Evolutionary conservation across 2,797 vertebrate species (phyloP).

Genomic region (Sebastes umbrosus): DNA sequence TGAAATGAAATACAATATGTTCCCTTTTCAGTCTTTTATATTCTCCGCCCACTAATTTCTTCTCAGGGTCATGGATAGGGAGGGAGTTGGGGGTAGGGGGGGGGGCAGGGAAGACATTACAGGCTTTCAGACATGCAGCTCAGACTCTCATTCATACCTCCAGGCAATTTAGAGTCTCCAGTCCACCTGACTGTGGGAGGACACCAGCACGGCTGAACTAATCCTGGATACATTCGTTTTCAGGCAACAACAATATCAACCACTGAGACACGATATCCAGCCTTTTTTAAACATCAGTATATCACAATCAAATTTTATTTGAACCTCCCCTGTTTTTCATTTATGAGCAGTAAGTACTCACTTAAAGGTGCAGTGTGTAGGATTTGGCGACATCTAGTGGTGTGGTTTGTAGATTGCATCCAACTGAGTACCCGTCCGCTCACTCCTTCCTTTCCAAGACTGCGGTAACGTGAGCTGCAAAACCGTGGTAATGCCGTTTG

Average conservation of each 20-base stretch:
- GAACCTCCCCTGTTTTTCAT: neutral
- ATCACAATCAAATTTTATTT: neutral
- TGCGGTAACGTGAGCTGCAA: no score
- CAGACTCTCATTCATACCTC: constrained; percentile 40
- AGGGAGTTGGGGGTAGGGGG: neutral
- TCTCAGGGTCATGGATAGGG: constrained; percentile 39
- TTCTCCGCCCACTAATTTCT: constrained; percentile 48
- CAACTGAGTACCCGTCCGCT: no score
- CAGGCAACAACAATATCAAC: neutral
- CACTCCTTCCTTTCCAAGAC: no score
- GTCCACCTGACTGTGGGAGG: constrained; percentile 45
- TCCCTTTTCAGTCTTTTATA: constrained; percentile 17
- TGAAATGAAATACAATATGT: neutral
- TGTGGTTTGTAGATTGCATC: no score
- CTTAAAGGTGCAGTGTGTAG: no score
- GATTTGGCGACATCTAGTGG: no score
- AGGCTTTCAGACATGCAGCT: constrained; percentile 31
- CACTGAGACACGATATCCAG: neutral
- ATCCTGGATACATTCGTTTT: constrained; percentile 10
- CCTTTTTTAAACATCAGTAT: neutral
- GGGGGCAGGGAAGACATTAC: constrained; percentile 34
- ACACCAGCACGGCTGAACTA: constrained; percentile 8
- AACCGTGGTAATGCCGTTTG: no score
- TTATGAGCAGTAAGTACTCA: neutral
- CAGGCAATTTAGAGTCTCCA: constrained; percentile 36